Evolutionary conservation across 2,888 invertebrate genomes (phyloP).

Genomic region (Drosophila recens): DNA sequence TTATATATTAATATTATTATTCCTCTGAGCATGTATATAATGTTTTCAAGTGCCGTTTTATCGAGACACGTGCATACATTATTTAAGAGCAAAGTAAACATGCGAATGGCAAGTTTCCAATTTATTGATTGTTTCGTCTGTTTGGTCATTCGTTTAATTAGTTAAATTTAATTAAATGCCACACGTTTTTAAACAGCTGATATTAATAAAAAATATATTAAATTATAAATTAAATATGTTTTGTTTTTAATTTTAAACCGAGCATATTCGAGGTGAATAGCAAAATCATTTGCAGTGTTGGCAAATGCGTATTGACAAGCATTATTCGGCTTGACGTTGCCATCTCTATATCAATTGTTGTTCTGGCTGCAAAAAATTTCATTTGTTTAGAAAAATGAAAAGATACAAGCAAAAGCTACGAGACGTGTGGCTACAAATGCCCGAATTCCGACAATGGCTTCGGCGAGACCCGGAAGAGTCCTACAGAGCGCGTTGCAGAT

Average conservation of each 20-base stretch:
- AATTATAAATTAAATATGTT: too few species aligned
- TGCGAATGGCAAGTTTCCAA: not conserved
- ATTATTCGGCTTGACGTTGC: conserved; percentile 32
- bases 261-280: not conserved
- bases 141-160: not conserved
- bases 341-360: conserved; percentile 44
- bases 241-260: not conserved
- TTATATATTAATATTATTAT: not conserved
- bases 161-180: too few species aligned
- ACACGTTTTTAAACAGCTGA: too few species aligned
- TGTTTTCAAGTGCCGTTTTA: too few species aligned
- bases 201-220: too few species aligned
- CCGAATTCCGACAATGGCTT: conserved; percentile 62
- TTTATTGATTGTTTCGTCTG: not conserved
- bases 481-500: conserved; percentile 64
- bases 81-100: not conserved
- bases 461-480: conserved; percentile 70
- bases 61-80: too few species aligned
- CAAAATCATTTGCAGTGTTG: conserved; percentile 15
- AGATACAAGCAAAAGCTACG: conserved; percentile 67
- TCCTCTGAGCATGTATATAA: too few species aligned
- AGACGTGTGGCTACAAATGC: conserved; percentile 71
- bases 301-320: conserved; percentile 10
- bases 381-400: conserved; percentile 51
- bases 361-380: conserved; percentile 3